These are phyloP conservation scores for Tachina lurida DNA, from an alignment of 2,888 invertebrate species.

Conservation along the genomic window DNA sequence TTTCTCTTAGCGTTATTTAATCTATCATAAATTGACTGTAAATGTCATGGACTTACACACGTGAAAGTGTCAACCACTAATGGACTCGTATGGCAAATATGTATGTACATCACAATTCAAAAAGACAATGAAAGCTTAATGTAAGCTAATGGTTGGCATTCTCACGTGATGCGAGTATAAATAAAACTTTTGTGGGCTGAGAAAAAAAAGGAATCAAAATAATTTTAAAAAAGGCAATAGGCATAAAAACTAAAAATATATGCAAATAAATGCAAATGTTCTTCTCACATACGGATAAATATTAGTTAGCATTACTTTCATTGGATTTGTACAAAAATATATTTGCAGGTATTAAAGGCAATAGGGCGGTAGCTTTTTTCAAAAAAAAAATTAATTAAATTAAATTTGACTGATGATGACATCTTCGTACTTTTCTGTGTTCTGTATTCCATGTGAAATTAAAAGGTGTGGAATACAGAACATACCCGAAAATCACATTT, in stretches of 20 bases:
- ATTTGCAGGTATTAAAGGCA: not conserved
- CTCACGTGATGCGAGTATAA: not conserved
- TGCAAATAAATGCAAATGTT: conserved; percentile 6
- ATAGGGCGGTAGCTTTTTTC: not conserved
- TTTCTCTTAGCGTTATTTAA: conserved; percentile 31
- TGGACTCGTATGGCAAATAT: conserved; percentile 60
- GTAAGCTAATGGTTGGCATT: conserved; percentile 1
- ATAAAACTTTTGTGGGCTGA: not conserved
- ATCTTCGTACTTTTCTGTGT: not conserved
- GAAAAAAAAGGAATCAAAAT: not conserved
- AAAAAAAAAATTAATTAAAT: not conserved
- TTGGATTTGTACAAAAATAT: not conserved
- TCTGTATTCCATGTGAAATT: no score
- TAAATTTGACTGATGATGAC: not conserved
- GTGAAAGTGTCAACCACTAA: conserved; percentile 62
- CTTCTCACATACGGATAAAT: not conserved
- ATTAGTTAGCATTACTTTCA: not conserved
- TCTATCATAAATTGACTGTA: conserved; percentile 52
- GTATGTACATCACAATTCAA: conserved; percentile 2
- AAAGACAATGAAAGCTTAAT: conserved; percentile 25
- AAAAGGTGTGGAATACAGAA: no score
- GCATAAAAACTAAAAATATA: conserved; percentile 21
- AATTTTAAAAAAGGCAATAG: not conserved
- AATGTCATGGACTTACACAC: conserved; percentile 45
- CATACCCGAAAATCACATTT: no score